These are phyloP conservation scores for Pachyramphus minor DNA, from an alignment of 2,113 vertebrate species.

Conservation along the genomic window DNA sequence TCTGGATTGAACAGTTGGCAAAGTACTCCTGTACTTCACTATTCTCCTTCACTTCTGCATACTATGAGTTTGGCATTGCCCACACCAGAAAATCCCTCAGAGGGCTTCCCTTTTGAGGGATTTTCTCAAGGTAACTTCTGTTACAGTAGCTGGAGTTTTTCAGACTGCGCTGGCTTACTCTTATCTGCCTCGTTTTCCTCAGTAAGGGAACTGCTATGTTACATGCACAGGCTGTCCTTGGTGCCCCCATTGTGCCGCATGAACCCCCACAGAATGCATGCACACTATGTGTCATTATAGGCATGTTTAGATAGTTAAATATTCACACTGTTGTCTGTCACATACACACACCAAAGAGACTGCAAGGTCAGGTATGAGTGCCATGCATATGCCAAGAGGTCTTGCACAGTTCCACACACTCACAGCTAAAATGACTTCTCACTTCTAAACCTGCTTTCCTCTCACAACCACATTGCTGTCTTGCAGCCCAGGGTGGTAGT, in stretches of 20 bases:
- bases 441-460: neutral
- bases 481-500: neutral
- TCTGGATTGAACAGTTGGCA: neutral
- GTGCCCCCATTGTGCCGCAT: fast-evolving
- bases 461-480: neutral
- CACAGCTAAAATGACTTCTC: neutral
- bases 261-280: neutral
- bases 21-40: neutral
- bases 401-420: neutral
- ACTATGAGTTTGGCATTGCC: neutral
- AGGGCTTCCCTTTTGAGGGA: neutral
- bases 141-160: neutral
- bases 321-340: neutral
- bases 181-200: neutral
- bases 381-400: neutral
- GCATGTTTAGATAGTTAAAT: neutral
- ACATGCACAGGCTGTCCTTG: neutral
- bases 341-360: neutral
- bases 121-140: neutral
- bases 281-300: neutral
- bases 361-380: neutral
- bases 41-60: neutral
- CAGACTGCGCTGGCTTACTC: neutral
- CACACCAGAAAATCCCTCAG: neutral
- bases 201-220: neutral